Conservation (phyloP, 2,113 vertebrate species). For the Centropus bengalensis region DNA sequence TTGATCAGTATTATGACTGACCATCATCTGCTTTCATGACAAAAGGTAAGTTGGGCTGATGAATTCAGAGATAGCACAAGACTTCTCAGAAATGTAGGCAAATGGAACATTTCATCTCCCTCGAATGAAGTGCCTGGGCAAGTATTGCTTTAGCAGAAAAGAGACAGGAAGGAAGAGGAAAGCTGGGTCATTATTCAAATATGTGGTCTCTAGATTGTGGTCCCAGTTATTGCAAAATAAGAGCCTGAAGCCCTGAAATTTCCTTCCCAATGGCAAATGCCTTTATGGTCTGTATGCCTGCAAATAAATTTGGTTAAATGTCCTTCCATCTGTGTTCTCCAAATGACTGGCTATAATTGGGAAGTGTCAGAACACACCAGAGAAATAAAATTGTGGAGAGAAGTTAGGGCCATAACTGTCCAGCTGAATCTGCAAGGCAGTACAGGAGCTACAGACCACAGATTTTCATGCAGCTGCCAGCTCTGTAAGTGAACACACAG, state of each 20-base stretch:
- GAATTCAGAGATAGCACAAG: background rate
- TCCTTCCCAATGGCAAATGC: background rate
- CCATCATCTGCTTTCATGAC: background rate
- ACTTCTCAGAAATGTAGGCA: background rate
- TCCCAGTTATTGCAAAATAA: background rate
- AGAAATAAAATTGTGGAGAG: background rate
- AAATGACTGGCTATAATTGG: conserved; percentile 23
- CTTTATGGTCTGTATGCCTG: background rate
- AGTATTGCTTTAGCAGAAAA: background rate
- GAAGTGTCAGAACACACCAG: background rate
- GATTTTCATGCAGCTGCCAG: background rate
- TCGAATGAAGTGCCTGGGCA: background rate
- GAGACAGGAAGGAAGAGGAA: background rate
- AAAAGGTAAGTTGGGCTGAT: background rate
- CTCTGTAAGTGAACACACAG: accelerated
- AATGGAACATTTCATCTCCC: background rate
- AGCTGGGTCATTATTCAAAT: background rate
- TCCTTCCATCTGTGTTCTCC: conserved; percentile 24
- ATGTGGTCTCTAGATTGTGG: background rate
- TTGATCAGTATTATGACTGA: background rate
- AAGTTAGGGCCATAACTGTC: background rate
- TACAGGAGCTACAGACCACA: background rate
- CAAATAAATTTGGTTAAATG: background rate
- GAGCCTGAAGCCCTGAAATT: background rate
- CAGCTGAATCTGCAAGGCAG: background rate